These are phyloP conservation scores for Tetanocera ferruginea DNA, from an alignment of 2,888 invertebrate genomes.

Conservation along the genomic window DNA sequence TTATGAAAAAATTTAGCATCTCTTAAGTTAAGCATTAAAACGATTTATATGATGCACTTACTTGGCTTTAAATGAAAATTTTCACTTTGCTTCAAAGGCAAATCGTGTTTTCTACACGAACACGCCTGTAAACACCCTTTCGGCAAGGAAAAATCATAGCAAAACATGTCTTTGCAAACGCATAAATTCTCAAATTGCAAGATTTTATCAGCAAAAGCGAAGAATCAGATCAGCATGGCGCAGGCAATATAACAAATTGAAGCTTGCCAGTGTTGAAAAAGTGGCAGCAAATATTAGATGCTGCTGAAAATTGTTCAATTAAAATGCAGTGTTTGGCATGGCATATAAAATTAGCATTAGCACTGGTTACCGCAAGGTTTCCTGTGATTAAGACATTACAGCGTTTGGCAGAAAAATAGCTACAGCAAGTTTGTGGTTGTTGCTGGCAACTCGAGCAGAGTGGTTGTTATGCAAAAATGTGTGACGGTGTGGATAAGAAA, in stretches of 20 bases:
- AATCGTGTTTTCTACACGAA: slow-evolving; percentile 5
- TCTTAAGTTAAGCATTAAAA: too few relatives aligned
- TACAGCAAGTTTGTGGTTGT: not conserved
- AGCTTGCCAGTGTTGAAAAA: slow-evolving; percentile 18
- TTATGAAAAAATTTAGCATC: not conserved
- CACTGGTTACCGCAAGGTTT: slow-evolving; percentile 22
- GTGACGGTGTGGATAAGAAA: too few relatives aligned
- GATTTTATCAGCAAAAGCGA: not conserved
- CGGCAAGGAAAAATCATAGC: not conserved
- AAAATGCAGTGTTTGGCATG: not conserved
- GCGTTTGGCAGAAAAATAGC: not conserved
- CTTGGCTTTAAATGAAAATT: not conserved
- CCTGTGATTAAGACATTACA: slow-evolving; percentile 39
- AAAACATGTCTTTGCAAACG: slow-evolving; percentile 5
- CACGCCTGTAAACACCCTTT: not conserved
- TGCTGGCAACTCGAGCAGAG: not conserved
- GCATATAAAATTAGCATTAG: slow-evolving; percentile 19
- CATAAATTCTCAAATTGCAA: slow-evolving; percentile 10
- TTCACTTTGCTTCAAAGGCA: not conserved
- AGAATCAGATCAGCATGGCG: not conserved
- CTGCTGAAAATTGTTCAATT: not conserved
- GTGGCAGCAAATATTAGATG: slow-evolving; percentile 16
- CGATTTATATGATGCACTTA: not conserved
- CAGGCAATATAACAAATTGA: not conserved
- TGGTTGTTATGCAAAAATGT: not conserved